phyloP scores from a whole-genome alignment of 2,888 invertebrate genomes.

The Lasius platythorax region DNA sequence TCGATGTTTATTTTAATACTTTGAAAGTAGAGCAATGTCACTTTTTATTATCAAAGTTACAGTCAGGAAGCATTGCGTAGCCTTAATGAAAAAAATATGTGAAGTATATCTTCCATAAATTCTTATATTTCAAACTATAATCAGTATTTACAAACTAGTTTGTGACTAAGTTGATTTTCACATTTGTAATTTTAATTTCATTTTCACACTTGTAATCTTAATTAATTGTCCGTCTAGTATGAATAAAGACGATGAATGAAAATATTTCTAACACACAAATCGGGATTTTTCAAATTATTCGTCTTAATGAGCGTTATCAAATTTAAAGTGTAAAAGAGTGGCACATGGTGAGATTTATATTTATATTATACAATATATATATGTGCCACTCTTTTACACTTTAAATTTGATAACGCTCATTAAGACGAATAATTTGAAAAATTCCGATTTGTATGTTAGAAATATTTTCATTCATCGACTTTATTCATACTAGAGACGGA shows the following conservation, averaged over 20 bases:
- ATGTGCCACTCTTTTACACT: background rate
- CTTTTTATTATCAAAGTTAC: background rate
- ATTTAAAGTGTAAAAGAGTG: background rate
- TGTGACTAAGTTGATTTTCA: background rate
- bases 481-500: constrained; percentile 64
- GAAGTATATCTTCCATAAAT: background rate
- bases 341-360: too few relatives aligned
- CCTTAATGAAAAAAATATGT: background rate
- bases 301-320: background rate
- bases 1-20: background rate
- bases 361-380: background rate
- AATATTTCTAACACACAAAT: constrained; percentile 44
- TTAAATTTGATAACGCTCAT: background rate
- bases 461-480: constrained; percentile 64
- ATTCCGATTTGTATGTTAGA: background rate
- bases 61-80: background rate
- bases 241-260: constrained; percentile 66
- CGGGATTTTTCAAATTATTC: background rate
- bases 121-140: background rate
- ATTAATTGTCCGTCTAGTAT: constrained; percentile 67
- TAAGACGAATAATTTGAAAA: background rate
- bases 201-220: background rate
- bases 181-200: background rate
- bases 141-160: background rate
- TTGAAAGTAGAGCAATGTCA: constrained; percentile 4